Conservation (phyloP, 1,140 invertebrate genomes). For the Stratiolaelaps scimitus region DNA sequence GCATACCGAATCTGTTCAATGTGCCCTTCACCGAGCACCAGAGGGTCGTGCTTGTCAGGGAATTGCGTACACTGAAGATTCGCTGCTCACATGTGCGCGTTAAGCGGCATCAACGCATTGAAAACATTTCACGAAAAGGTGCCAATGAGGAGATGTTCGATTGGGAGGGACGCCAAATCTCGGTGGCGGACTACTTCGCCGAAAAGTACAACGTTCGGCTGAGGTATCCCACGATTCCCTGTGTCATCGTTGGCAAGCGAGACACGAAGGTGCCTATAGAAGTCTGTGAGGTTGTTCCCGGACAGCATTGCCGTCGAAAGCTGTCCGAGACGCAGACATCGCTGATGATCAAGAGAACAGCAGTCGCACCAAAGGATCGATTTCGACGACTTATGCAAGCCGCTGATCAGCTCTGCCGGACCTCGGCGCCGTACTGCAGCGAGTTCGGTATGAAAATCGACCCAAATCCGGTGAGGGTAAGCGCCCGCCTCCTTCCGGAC, state of each 20-base stretch:
- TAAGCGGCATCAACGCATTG: constrained; percentile 32
- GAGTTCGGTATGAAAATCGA: constrained; percentile 37
- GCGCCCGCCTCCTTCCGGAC: constrained; percentile 34
- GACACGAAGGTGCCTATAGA: constrained; percentile 39
- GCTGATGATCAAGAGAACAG: constrained; percentile 37
- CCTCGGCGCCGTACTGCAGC: constrained; percentile 35
- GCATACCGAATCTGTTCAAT: no score
- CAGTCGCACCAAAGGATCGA: constrained; percentile 37
- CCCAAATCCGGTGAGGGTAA: constrained; percentile 31
- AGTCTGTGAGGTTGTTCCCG: constrained; percentile 38
- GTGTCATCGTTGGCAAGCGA: constrained; percentile 38
- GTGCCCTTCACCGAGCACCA: no score
- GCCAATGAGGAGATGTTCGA: constrained; percentile 33
- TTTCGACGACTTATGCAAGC: constrained; percentile 35
- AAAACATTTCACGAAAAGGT: constrained; percentile 29
- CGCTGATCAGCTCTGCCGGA: constrained; percentile 32
- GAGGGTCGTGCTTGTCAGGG: no score
- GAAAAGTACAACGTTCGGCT: constrained; percentile 35
- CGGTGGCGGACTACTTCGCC: constrained; percentile 38
- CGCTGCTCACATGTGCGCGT: constrained; percentile 30
- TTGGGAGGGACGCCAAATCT: constrained; percentile 25
- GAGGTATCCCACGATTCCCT: constrained; percentile 37
- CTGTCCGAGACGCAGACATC: constrained; percentile 33
- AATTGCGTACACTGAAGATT: constrained; percentile 1
- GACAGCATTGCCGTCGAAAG: constrained; percentile 37